phyloP scores from a whole-genome alignment of 1,140 invertebrate genomes.

The Phortica variegata region DNA sequence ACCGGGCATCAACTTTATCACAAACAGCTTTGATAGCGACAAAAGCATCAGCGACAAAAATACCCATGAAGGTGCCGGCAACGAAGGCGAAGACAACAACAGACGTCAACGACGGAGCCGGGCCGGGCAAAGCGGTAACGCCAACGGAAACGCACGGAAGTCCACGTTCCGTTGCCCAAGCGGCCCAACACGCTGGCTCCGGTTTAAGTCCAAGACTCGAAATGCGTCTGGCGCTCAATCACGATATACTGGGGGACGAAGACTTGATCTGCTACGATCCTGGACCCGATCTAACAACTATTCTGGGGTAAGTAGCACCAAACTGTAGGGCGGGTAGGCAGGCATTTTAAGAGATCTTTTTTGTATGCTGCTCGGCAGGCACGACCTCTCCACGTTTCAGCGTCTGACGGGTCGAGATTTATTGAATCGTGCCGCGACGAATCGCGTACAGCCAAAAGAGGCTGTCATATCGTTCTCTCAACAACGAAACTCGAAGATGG shows the following conservation, averaged over 20 bases:
- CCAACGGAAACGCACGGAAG: constrained; percentile 28
- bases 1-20: constrained; percentile 46
- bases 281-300: constrained; percentile 57
- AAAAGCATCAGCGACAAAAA: constrained; percentile 47
- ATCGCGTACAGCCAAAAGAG: constrained; percentile 57
- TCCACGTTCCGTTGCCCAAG: constrained; percentile 59
- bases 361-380: constrained; percentile 25
- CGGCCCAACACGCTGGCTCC: constrained; percentile 43
- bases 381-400: constrained; percentile 58
- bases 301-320: constrained; percentile 43
- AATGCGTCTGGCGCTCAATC: constrained; percentile 63
- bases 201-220: constrained; percentile 63
- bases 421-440: constrained; percentile 55
- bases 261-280: constrained; percentile 57
- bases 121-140: too few relatives aligned
- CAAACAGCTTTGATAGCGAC: constrained; percentile 54
- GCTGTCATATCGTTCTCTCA: constrained; percentile 57
- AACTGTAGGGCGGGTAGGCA: neutral
- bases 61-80: constrained; percentile 10
- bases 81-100: neutral
- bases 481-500: constrained; percentile 58
- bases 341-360: neutral
- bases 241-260: constrained; percentile 58
- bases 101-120: neutral
- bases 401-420: constrained; percentile 57